Evolutionary conservation across 1,140 invertebrate genomes (phyloP), one percentile per base, ranked within the genome.

Genomic region (Ganaspis sp.): DNA sequence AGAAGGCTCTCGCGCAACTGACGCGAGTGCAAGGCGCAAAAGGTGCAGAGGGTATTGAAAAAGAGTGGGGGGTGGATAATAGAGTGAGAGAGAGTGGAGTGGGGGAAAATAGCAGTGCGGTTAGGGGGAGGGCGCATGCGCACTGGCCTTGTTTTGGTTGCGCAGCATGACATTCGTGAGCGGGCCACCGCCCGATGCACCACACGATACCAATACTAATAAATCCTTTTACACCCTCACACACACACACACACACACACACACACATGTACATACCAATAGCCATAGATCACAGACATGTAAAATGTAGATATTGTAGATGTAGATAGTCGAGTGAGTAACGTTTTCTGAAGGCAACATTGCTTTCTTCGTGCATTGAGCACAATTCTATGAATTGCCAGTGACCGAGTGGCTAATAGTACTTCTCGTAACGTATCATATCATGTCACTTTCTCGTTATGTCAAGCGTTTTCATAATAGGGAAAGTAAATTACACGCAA

Each of bases 1-100:
- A 83, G 84, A 90, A 87, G 87, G 89, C 88, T 90, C 86, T 89
- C 90, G 87, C 89, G 88, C 90, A 87, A 91, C 90, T 91, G 85
- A 89, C 88, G 87, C 87, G 86, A 82, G 82, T 79, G 81, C 86
- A 80, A 87, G 83, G 79, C 77, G 84, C 79, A 85, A 21, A 34
- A 45, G 64, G 15, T 29, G 34, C 53, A 23, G 21, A 37, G 73
- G 77, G 73, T 74, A 69, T 54, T 54, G 70, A 49, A 45, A 29
- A 42, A 40, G 40, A 73, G 53, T 70, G 54, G 71, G 72, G 54
- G 72, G 54, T 38, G 69, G 58, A 11, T 23, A 70, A 71, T 42
- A 23, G 12, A 73, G 19, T 29, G 70, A 17, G 69, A 54, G 21
- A 73, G 45, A 49, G 69, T n/a, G 17, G 64, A 70, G 37, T 15